A percentile compares a stretch with the other conserved stretches of the same genome.
Conservation (phyloP, 2,113 vertebrate genomes). For the Leucosticte australis region DNA sequence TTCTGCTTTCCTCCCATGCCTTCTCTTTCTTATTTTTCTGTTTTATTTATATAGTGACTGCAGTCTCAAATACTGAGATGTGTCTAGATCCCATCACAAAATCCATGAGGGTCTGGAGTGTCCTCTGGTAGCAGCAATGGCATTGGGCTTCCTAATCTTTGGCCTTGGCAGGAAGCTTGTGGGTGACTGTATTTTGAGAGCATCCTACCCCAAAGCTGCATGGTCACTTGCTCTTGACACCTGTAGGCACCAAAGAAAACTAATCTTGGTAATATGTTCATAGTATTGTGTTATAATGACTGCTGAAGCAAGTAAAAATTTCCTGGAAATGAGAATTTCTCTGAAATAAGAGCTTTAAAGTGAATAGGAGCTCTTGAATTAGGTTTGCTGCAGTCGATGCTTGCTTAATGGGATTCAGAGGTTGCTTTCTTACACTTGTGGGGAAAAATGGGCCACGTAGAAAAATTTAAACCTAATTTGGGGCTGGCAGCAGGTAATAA, state of each 20-base stretch:
- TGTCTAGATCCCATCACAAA: not conserved
- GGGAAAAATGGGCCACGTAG: not conserved
- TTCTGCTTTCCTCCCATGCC: not conserved
- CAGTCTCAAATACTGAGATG: not conserved
- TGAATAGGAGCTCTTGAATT: not conserved
- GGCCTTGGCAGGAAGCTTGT: not conserved
- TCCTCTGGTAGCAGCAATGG: accelerated
- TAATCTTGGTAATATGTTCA: not conserved
- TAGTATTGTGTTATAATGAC: not conserved
- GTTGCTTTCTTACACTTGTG: not conserved
- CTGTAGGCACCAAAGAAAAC: not conserved
- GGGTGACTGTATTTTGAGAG: accelerated
- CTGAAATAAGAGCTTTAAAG: not conserved
- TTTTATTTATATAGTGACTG: not conserved
- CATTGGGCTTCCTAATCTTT: not conserved
- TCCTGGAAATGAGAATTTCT: not conserved
- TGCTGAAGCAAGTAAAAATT: not conserved
- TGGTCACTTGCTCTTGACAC: not conserved
- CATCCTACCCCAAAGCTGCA: not conserved
- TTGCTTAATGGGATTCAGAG: not conserved
- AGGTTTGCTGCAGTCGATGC: not conserved
- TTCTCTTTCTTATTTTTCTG: not conserved
- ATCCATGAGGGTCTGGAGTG: not conserved
- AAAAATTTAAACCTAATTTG: not conserved
- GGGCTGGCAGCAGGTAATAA: not conserved